Percentiles rank a stretch among this genome's conserved stretches.
Evolutionary conservation across 1,140 invertebrate species (phyloP).

Genomic region (Drosophila oshimai): DNA sequence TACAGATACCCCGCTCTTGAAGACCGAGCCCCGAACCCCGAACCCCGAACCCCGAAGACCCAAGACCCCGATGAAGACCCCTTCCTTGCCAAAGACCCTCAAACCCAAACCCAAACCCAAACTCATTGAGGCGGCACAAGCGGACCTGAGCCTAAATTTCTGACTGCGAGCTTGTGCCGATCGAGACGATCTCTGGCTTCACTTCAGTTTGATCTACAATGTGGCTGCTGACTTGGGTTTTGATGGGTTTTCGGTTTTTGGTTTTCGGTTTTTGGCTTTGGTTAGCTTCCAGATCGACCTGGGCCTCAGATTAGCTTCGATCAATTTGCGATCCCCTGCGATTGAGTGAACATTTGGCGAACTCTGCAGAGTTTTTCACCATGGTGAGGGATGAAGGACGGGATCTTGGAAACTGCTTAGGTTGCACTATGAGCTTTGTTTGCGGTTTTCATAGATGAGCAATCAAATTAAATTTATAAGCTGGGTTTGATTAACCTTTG

Average conservation of each 20-base stretch:
- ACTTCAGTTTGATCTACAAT: slow-evolving; percentile 18
- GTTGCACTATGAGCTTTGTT: background rate
- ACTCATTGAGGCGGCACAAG: slow-evolving; percentile 52
- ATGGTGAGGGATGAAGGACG: no score
- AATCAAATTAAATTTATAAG: background rate
- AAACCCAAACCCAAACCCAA: no score
- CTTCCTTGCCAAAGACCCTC: background rate
- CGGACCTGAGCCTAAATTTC: slow-evolving; percentile 9
- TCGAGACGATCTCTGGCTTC: slow-evolving; percentile 7
- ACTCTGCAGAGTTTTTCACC: no score
- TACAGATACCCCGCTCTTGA: background rate
- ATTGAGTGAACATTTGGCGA: slow-evolving; percentile 7
- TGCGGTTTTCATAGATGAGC: background rate
- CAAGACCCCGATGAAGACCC: background rate
- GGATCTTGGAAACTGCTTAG: background rate
- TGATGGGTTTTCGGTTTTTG: background rate
- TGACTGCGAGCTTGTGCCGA: slow-evolving; percentile 6
- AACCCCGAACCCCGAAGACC: background rate
- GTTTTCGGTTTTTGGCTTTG: background rate
- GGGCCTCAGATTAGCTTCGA: background rate
- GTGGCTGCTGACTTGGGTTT: background rate
- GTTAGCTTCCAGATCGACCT: background rate
- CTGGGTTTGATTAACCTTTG: no score
- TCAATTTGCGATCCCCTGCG: slow-evolving; percentile 8
- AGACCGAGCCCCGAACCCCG: background rate